Evolutionary conservation across 2,797 vertebrate species (phyloP).

Genomic region (Nyctalus aviator): DNA sequence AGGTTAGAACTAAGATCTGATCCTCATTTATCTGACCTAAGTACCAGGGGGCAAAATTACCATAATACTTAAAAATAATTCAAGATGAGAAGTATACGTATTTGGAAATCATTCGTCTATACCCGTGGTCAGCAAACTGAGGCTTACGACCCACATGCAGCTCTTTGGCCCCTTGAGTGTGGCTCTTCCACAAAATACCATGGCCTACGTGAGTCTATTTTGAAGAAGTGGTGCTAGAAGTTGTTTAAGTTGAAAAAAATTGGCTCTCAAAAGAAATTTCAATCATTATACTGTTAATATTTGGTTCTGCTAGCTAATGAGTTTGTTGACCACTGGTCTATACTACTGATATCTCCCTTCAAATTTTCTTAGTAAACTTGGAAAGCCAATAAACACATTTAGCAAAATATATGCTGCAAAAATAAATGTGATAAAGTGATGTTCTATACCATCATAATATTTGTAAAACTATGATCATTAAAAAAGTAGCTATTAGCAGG

Average conservation of each 20-base stretch:
- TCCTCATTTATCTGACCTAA: background rate
- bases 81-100: background rate
- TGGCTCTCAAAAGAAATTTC: too few relatives aligned
- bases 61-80: background rate
- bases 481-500: background rate
- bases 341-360: background rate
- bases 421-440: background rate
- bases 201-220: too few relatives aligned
- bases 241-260: too few relatives aligned
- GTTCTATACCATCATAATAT: background rate
- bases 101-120: background rate
- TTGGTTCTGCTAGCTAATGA: too few relatives aligned
- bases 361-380: slow-evolving; percentile 31
- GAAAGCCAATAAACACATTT: background rate
- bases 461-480: background rate
- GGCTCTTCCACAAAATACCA: too few relatives aligned
- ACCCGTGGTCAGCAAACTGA: too few relatives aligned
- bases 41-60: background rate
- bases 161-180: too few relatives aligned
- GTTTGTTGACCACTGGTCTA: background rate
- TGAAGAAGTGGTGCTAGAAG: too few relatives aligned
- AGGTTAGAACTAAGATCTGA: background rate
- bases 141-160: too few relatives aligned
- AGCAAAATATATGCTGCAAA: background rate
- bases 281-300: too few relatives aligned